A percentile compares a stretch with the other conserved stretches of the same genome.
Evolutionary conservation across 2,797 vertebrate genomes (phyloP).

Genomic region (Fratercula arctica): DNA sequence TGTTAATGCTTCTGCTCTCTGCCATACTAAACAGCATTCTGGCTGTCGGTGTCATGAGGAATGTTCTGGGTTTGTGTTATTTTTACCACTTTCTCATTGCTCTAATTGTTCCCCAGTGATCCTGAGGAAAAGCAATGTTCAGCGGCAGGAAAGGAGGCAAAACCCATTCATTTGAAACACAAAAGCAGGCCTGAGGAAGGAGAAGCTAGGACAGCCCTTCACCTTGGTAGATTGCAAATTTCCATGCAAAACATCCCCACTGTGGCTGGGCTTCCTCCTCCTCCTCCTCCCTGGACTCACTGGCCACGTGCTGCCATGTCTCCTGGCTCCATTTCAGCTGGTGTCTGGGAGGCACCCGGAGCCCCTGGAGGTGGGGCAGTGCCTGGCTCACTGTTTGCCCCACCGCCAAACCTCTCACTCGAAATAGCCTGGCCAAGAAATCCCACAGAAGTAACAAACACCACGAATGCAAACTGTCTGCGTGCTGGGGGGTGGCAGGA

Average conservation of each 20-base stretch:
- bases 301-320: neutral
- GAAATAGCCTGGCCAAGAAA: neutral
- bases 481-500: neutral
- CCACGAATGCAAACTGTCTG: no score
- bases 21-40: neutral
- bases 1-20: slow-evolving; percentile 19
- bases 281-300: neutral
- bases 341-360: neutral
- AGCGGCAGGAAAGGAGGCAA: neutral
- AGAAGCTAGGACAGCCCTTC: neutral
- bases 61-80: slow-evolving; percentile 27
- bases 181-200: neutral
- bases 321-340: neutral
- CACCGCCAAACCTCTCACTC: neutral
- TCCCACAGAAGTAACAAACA: neutral
- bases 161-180: neutral
- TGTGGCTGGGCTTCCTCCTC: neutral
- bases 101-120: slow-evolving; percentile 41
- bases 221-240: neutral
- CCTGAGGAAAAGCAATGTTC: neutral
- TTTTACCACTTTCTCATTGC: slow-evolving; percentile 27
- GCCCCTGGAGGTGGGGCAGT: neutral
- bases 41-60: neutral
- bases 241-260: neutral
- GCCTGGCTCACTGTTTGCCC: accelerated